Evolutionary conservation across 2,888 invertebrate genomes (phyloP).

Genomic region (Serripes groenlandicus): DNA sequence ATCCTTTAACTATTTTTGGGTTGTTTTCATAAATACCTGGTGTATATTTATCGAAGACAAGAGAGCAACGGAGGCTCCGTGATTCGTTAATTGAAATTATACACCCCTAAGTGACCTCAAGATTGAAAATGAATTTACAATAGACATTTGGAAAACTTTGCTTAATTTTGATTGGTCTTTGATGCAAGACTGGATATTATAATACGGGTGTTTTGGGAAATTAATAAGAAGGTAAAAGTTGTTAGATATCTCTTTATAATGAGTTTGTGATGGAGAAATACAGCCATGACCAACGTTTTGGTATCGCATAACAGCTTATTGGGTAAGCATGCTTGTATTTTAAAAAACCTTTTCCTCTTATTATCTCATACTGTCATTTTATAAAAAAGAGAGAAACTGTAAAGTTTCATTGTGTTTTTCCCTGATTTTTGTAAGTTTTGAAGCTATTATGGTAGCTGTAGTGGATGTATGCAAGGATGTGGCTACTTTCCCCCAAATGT

Average conservation of each 20-base stretch:
- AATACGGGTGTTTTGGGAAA: slow-evolving; percentile 46
- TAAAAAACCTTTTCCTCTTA: too few species aligned
- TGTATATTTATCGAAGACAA: slow-evolving; percentile 74
- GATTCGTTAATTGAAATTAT: slow-evolving; percentile 72
- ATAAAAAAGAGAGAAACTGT: too few species aligned
- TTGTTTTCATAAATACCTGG: too few species aligned
- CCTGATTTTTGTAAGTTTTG: too few species aligned
- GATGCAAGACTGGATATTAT: slow-evolving; percentile 77
- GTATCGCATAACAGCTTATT: slow-evolving; percentile 23
- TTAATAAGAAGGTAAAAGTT: slow-evolving; percentile 1
- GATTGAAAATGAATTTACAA: slow-evolving; percentile 69
- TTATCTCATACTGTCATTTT: too few species aligned
- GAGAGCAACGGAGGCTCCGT: too few species aligned
- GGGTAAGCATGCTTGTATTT: slow-evolving; percentile 30
- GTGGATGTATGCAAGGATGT: too few species aligned
- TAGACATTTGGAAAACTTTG: slow-evolving; percentile 74
- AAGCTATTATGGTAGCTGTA: too few species aligned
- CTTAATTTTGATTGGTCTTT: slow-evolving; percentile 77
- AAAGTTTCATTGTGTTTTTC: too few species aligned
- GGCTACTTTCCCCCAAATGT: too few species aligned
- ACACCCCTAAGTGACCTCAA: slow-evolving; percentile 74
- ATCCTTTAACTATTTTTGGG: too few species aligned
- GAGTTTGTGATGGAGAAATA: slow-evolving; percentile 34
- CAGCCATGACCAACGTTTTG: slow-evolving; percentile 27
- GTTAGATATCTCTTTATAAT: slow-evolving; percentile 15